A percentile compares a stretch with the other conserved stretches of the same genome.
phyloP scores from a whole-genome alignment of 2,888 invertebrate species.

The Diploptera punctata region DNA sequence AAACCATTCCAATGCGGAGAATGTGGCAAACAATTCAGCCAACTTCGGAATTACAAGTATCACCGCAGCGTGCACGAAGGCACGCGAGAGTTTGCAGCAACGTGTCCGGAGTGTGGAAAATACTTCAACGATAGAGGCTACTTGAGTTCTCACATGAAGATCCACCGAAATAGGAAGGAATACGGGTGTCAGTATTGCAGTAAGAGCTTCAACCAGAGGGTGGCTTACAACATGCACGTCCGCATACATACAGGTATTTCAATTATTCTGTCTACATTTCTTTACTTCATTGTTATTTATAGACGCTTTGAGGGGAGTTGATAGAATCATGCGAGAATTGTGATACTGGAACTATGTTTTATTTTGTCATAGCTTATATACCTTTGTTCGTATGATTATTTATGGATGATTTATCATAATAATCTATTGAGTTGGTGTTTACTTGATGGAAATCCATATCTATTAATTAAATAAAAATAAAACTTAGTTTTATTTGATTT shows the following conservation, averaged over 20 bases:
- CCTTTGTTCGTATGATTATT: too few species aligned
- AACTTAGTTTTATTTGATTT: too few species aligned
- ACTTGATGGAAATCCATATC: too few species aligned
- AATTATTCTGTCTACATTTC: too few species aligned
- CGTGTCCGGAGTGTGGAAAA: slow-evolving; percentile 79
- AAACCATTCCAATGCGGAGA: slow-evolving; percentile 74
- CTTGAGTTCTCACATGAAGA: slow-evolving; percentile 85
- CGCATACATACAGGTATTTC: slow-evolving; percentile 72
- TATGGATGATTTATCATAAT: too few species aligned
- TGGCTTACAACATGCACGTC: slow-evolving; percentile 88
- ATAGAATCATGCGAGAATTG: too few species aligned
- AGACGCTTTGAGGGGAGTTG: too few species aligned
- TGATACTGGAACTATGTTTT: too few species aligned
- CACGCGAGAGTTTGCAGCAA: slow-evolving; percentile 80
- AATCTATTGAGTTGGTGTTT: too few species aligned
- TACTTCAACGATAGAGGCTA: slow-evolving; percentile 85
- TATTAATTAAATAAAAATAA: too few species aligned
- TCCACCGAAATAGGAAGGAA: slow-evolving; percentile 65
- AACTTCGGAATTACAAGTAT: slow-evolving; percentile 84
- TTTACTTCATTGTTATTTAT: too few species aligned
- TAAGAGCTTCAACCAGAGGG: slow-evolving; percentile 84
- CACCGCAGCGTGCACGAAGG: slow-evolving; percentile 82
- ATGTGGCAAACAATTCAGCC: slow-evolving; percentile 83
- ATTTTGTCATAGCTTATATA: too few species aligned
- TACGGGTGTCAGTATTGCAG: slow-evolving; percentile 82